These are phyloP conservation scores for Scolopax mira DNA, from an alignment of 2,113 vertebrate species.

Conservation along the genomic window DNA sequence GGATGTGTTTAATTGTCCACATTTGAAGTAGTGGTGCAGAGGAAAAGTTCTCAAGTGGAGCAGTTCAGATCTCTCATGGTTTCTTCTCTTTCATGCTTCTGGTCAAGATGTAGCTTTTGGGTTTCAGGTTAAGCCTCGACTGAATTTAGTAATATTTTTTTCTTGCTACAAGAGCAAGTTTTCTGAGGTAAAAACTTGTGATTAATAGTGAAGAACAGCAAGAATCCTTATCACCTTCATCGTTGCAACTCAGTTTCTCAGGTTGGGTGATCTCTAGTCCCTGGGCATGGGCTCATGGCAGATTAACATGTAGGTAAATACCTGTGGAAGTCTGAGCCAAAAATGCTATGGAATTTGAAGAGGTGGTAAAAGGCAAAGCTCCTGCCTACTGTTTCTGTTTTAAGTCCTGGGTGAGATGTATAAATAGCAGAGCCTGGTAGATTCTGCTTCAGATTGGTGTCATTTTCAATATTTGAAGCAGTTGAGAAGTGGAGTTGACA, in stretches of 20 bases:
- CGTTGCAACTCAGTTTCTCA: background rate
- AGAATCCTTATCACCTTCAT: background rate
- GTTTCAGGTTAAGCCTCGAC: background rate
- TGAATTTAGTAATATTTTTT: background rate
- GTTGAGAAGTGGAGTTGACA: background rate
- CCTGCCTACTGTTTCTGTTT: background rate
- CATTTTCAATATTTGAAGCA: background rate
- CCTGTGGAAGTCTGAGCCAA: background rate
- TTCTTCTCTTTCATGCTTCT: background rate
- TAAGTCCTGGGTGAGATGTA: background rate
- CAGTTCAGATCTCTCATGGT: background rate
- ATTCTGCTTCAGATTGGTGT: background rate
- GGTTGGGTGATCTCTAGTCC: accelerated
- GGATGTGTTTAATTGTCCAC: background rate
- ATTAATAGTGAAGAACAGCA: background rate
- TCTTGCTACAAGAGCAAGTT: background rate
- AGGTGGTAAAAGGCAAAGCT: background rate
- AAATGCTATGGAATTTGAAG: background rate
- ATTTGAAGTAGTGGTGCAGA: background rate
- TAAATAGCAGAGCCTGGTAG: background rate
- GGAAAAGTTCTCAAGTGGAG: background rate
- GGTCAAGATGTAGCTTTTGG: background rate
- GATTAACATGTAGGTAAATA: background rate
- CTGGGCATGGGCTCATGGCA: background rate
- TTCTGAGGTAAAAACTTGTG: background rate